Conservation (phyloP, 2,888 invertebrate genomes). For the Tachystola acroxantha region DNA sequence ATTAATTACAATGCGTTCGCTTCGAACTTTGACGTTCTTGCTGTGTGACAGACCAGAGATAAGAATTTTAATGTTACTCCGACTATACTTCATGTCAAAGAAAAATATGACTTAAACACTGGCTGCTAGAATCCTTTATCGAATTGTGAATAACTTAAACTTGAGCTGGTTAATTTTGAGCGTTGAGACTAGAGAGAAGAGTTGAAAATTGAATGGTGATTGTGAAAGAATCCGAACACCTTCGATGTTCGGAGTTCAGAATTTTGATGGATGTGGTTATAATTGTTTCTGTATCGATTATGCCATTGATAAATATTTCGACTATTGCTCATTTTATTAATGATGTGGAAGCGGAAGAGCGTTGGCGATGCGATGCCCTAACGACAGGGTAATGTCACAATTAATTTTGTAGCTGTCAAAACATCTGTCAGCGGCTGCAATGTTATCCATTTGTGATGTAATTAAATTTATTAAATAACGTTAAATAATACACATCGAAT, state of each 20-base stretch:
- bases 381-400: constrained; percentile 71
- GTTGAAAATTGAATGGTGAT: constrained; percentile 27
- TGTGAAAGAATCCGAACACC: constrained; percentile 36
- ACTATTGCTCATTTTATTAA: constrained; percentile 78
- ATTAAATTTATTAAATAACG: constrained; percentile 34
- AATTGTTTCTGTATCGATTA: constrained; percentile 79
- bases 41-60: constrained; percentile 76
- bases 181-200: constrained; percentile 26
- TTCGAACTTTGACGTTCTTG: constrained; percentile 76
- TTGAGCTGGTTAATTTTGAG: constrained; percentile 24
- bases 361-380: constrained; percentile 54
- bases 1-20: constrained; percentile 76
- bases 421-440: constrained; percentile 62
- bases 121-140: constrained; percentile 13
- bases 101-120: constrained; percentile 34
- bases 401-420: constrained; percentile 73
- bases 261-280: constrained; percentile 77
- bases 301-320: constrained; percentile 78
- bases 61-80: constrained; percentile 75
- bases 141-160: background rate
- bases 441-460: constrained; percentile 50
- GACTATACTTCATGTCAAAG: constrained; percentile 36
- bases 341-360: constrained; percentile 74
- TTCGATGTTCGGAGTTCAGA: constrained; percentile 53
- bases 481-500: no score